These are phyloP conservation scores for Plebejus melissa DNA, from an alignment of 2,888 invertebrate genomes.

Conservation along the genomic window DNA sequence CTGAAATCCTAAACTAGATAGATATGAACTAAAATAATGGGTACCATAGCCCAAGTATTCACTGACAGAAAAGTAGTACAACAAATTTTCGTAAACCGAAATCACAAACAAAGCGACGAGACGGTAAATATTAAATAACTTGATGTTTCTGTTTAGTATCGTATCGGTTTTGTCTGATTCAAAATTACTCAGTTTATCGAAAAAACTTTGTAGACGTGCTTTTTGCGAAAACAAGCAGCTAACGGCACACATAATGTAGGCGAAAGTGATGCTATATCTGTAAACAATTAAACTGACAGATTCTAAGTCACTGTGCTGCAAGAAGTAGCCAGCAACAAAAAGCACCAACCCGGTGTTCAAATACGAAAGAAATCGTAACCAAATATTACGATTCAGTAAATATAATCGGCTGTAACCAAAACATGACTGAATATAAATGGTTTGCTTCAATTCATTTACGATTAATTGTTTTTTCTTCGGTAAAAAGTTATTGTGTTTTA, in stretches of 20 bases:
- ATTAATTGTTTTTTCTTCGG: neutral
- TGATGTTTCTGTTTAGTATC: neutral
- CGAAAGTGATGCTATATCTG: neutral
- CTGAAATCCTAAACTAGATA: neutral
- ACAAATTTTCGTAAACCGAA: neutral
- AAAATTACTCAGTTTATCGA: neutral
- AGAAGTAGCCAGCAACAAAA: neutral
- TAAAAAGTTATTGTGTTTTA: neutral
- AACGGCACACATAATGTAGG: neutral
- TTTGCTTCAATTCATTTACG: neutral
- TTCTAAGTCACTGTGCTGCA: neutral
- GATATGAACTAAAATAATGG: neutral
- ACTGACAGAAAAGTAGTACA: neutral
- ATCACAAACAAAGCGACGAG: neutral
- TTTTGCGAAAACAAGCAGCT: neutral
- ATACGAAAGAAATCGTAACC: neutral
- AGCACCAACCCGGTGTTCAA: neutral
- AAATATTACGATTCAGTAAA: conserved; percentile 1
- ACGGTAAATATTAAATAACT: conserved; percentile 3
- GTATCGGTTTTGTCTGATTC: neutral
- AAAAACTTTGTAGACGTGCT: neutral
- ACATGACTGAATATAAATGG: neutral
- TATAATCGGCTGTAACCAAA: conserved; percentile 4
- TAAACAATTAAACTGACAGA: neutral
- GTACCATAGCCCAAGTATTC: neutral